Percentiles rank a stretch among this genome's conserved stretches.
Evolutionary conservation across 1,140 invertebrate genomes (phyloP).

Genomic region (Rhizoglyphus robini): DNA sequence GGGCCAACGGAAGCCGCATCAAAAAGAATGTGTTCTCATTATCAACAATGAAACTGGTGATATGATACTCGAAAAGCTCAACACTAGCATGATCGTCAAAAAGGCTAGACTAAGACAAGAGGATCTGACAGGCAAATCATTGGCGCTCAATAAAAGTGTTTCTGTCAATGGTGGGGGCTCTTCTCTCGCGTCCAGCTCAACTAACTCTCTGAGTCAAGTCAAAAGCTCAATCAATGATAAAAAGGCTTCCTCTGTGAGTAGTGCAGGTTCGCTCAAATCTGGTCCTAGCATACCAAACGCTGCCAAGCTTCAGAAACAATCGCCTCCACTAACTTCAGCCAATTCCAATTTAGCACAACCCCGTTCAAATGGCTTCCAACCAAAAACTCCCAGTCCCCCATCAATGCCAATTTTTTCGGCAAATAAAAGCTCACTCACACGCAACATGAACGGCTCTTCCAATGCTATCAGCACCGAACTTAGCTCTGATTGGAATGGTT

Average conservation of each 20-base stretch:
- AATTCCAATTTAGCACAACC: not conserved
- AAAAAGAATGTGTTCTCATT: constrained; percentile 87
- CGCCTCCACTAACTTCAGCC: not conserved
- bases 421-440: not conserved
- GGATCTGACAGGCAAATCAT: not conserved
- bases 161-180: not conserved
- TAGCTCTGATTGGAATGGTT: not conserved
- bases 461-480: not conserved
- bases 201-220: not conserved
- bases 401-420: constrained; percentile 16
- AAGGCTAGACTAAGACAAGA: constrained; percentile 54
- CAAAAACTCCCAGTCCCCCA: not conserved
- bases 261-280: not conserved
- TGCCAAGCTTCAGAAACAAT: not conserved
- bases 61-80: constrained; percentile 77
- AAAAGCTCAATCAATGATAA: not conserved
- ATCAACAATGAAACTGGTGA: constrained; percentile 79
- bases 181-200: not conserved
- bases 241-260: not conserved
- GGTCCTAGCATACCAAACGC: not conserved
- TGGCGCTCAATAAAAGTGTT: not conserved
- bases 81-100: constrained; percentile 80
- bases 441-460: not conserved
- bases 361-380: not conserved
- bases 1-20: constrained; percentile 73